Evolutionary conservation across 2,888 invertebrate species (phyloP).

Genomic region (Siphonodentalium dalli): DNA sequence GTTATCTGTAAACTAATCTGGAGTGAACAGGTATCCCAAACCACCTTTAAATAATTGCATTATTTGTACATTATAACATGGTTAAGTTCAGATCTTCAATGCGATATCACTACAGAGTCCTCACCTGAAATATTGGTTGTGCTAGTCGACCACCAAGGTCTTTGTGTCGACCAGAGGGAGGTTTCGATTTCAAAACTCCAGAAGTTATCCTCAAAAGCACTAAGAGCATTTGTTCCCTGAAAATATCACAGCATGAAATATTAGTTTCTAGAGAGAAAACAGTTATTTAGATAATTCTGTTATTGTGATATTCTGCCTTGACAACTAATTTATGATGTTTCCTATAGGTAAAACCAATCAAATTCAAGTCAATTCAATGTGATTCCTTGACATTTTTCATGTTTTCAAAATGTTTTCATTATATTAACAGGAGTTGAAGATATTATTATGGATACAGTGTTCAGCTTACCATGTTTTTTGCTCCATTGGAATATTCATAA

Average conservation of each 20-base stretch:
- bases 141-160: conserved; percentile 66
- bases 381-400: not conserved
- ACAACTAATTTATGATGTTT: not conserved
- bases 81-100: not conserved
- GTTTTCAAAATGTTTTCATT: not conserved
- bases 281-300: not conserved
- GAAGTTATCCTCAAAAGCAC: conserved; percentile 92
- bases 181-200: conserved; percentile 76
- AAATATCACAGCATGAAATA: conserved; percentile 27
- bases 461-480: conserved; percentile 82
- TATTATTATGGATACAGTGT: not conserved
- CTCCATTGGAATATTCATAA: conserved; percentile 95
- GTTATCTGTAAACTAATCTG: too few relatives aligned
- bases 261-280: not conserved
- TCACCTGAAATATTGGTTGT: conserved; percentile 66
- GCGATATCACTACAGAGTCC: not conserved
- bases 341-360: not conserved
- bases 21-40: too few relatives aligned
- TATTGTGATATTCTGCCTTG: not conserved
- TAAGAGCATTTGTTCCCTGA: conserved; percentile 83
- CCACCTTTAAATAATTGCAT: too few relatives aligned
- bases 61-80: too few relatives aligned
- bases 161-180: conserved; percentile 79
- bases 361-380: too few relatives aligned
- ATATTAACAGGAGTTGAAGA: not conserved